These are phyloP conservation scores for Plebejus anna DNA, from an alignment of 2,888 invertebrate genomes.

Conservation along the genomic window DNA sequence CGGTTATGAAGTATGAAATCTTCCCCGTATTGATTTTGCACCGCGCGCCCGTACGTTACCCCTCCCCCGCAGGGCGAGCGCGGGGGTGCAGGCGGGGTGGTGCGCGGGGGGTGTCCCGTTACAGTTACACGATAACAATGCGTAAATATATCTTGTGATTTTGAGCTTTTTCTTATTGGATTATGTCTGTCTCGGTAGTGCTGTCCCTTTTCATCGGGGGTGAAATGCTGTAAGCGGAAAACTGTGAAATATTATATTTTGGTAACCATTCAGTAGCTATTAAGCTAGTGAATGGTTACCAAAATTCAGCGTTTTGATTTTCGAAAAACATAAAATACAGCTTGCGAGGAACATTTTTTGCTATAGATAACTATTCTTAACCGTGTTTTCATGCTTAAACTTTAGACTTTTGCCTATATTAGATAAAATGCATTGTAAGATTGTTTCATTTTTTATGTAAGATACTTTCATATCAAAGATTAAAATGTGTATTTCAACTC, in stretches of 20 bases:
- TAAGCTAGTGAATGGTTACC: too few relatives aligned
- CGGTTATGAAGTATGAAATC: constrained; percentile 53
- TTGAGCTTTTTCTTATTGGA: neutral
- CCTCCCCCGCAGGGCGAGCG: neutral
- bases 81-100: neutral
- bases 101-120: neutral
- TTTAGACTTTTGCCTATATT: too few relatives aligned
- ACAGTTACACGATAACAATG: constrained; percentile 20
- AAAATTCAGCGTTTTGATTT: too few relatives aligned
- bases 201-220: neutral
- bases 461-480: too few relatives aligned
- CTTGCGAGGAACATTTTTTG: too few relatives aligned
- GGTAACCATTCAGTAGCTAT: too few relatives aligned
- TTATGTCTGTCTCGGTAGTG: neutral
- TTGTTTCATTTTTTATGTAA: too few relatives aligned
- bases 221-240: neutral
- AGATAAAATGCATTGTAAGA: neutral
- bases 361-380: too few relatives aligned
- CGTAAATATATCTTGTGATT: constrained; percentile 12
- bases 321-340: too few relatives aligned
- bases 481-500: neutral
- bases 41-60: constrained; percentile 29
- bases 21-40: constrained; percentile 50
- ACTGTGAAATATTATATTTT: too few relatives aligned
- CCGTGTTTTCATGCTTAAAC: too few relatives aligned